Base-by-base conservation (phyloP, 92 coral and sea anemone genomes). In the Phenganax subtilis region DNA sequence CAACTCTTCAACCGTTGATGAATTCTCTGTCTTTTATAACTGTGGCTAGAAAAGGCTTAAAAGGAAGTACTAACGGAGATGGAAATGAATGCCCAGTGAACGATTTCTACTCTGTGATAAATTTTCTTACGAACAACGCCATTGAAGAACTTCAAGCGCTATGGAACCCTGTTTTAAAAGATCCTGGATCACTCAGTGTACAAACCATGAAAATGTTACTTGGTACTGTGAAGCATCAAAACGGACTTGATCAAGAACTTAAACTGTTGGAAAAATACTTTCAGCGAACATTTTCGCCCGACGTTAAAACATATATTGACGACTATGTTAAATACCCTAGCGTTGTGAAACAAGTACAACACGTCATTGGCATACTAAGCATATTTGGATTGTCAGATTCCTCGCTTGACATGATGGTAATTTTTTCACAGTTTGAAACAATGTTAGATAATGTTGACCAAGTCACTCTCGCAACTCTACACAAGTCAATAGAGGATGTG, bases 191-290 rank as follows among this genome's bases (percentile, higher is more conserved):
- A 52, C 84, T 85, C 31, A 71, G 85, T 12, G 55, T 72, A 15
- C 12, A 77, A 11, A 89, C 86, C 29, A 51, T 89, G 69, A 83
- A 81, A 47, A 51, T 14, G 15, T 84, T 91, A 53, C 74, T 89
- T n/a, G 8, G 55, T 55, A 88, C 82, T 10, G 55, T 91, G 72
- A 44, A 51, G 51, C 64, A 75, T 55, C 29, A 72, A 67, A 75
- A 82, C n/a, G 58, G 27, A 59, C 90, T 93, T 10, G 12, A 65
- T 10, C n/a, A 66, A 78, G 97, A 93, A 80, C 82, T 93, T 16
- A 56, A 57, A 15, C 66, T 68, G 53, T 71, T 93, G 6, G 82
- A 57, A 11, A 12, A 79, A 69, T 72, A 78, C 71, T 81, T 85
- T 60, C 56, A 60, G 9, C 79, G 83, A 20, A 55, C 47, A 0